Evolutionary conservation across 2,113 vertebrate genomes (phyloP).

Genomic region (Maccullochella peelii): DNA sequence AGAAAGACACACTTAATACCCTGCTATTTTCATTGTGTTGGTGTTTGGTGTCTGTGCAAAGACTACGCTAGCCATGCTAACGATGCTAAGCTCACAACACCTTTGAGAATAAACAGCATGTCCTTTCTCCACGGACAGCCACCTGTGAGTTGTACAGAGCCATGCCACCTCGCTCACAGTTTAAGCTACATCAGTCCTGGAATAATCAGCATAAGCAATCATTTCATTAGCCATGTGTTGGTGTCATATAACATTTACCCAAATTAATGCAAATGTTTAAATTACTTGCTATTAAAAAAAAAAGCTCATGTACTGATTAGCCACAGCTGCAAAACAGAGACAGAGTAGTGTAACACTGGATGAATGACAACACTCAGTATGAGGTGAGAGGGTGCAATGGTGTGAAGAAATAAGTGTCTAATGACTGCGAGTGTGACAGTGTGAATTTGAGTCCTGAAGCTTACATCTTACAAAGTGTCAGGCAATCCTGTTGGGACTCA

Average conservation of each 20-base stretch:
- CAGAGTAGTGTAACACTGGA: not conserved
- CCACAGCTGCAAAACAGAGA: not conserved
- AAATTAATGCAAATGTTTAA: not conserved
- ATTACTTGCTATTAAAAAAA: not conserved
- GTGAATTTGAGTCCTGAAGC: not conserved
- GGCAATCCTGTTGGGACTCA: not conserved
- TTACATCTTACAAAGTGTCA: not conserved
- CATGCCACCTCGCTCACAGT: not conserved
- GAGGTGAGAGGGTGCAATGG: not conserved
- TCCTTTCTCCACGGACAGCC: not conserved
- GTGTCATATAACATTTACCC: not conserved
- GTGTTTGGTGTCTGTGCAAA: not conserved
- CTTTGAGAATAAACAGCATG: not conserved
- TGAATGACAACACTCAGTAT: not conserved
- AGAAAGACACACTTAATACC: not conserved
- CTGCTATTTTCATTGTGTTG: not conserved
- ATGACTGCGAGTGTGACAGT: not conserved
- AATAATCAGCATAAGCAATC: not conserved
- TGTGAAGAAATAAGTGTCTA: slow-evolving; percentile 10
- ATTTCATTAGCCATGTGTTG: not conserved
- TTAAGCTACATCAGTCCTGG: not conserved
- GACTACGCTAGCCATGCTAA: not conserved
- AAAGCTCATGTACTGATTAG: not conserved
- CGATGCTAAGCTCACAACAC: not conserved
- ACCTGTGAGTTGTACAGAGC: not conserved